Conservation (phyloP, 2,888 invertebrate genomes). For the Ormyrus nitidulus region DNA sequence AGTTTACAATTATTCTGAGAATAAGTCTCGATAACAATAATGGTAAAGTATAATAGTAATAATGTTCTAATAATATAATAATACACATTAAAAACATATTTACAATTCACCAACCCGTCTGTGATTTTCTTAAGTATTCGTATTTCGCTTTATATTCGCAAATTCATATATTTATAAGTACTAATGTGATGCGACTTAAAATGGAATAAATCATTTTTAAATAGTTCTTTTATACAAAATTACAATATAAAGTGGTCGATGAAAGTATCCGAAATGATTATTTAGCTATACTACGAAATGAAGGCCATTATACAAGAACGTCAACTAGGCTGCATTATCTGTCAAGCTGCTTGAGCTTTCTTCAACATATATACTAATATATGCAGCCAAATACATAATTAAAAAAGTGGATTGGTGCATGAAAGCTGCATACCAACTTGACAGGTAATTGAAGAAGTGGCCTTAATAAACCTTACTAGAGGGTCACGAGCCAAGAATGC, state of each 20-base stretch:
- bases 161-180: constrained; percentile 61
- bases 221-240: constrained; percentile 74
- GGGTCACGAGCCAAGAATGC: constrained; percentile 75
- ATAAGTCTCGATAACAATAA: constrained; percentile 68
- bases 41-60: constrained; percentile 59
- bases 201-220: constrained; percentile 71
- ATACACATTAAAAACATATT: constrained; percentile 73
- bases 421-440: background rate
- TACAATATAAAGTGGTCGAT: constrained; percentile 71
- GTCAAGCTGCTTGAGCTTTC: constrained; percentile 24
- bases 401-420: background rate
- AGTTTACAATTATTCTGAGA: constrained; percentile 67
- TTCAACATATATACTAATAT: background rate
- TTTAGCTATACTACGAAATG: constrained; percentile 66
- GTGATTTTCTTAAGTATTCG: constrained; percentile 56
- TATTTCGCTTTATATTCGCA: constrained; percentile 56
- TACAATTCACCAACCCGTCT: constrained; percentile 70
- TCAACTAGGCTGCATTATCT: constrained; percentile 27
- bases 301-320: constrained; percentile 53
- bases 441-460: constrained; percentile 13
- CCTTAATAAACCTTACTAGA: constrained; percentile 73
- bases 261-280: constrained; percentile 49
- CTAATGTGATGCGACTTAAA: constrained; percentile 68
- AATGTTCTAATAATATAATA: constrained; percentile 65
- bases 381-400: background rate